Percentiles rank a stretch among this genome's conserved stretches.
These are phyloP conservation scores for Pristiophorus japonicus DNA, from an alignment of 2,113 vertebrate species.

Conservation along the genomic window DNA sequence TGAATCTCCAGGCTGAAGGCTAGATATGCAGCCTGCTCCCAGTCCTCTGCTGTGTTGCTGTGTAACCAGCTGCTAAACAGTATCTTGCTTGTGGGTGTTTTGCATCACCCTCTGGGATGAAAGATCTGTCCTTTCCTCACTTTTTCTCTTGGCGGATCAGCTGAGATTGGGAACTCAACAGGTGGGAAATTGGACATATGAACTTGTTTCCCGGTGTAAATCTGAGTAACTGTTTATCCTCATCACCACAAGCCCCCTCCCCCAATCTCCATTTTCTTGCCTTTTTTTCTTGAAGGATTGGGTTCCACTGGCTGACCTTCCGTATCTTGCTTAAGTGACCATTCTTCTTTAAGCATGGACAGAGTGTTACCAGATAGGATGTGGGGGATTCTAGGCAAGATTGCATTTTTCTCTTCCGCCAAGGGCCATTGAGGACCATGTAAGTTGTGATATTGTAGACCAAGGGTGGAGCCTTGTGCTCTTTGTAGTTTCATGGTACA, in stretches of 20 bases:
- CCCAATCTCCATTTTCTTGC: background rate
- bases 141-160: background rate
- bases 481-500: background rate
- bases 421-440: background rate
- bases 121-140: background rate
- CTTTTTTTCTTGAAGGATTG: background rate
- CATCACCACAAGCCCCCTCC: background rate
- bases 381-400: background rate
- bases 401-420: background rate
- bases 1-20: background rate
- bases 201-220: background rate
- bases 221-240: background rate
- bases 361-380: background rate
- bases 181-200: background rate
- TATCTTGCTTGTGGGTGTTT: background rate
- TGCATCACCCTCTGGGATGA: background rate
- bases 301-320: background rate
- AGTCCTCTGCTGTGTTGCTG: background rate
- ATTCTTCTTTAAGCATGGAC: background rate
- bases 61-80: background rate
- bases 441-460: background rate
- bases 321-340: background rate
- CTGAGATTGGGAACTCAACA: background rate
- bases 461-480: background rate
- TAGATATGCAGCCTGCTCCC: background rate